Conservation (phyloP, 64 coral and sea anemone species). For the Porites lutea region DNA sequence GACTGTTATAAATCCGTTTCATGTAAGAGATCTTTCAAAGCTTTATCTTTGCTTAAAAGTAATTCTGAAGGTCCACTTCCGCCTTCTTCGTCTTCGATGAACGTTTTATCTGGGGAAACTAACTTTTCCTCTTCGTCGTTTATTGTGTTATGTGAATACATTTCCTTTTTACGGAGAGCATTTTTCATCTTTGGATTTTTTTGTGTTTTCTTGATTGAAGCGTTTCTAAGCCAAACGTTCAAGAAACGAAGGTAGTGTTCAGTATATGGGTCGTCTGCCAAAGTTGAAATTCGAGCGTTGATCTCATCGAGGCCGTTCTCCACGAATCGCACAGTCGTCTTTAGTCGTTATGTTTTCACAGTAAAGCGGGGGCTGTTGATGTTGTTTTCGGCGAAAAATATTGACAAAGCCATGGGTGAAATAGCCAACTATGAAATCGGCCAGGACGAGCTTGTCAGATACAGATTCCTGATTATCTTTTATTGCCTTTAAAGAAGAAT, state of each 20-base stretch:
- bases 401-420: not conserved
- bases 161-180: too few relatives aligned
- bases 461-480: conserved; percentile 43
- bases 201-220: not conserved
- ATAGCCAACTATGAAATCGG: conserved; percentile 51
- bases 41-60: not conserved
- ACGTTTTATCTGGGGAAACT: too few relatives aligned
- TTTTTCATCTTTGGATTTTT: not conserved
- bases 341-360: not conserved
- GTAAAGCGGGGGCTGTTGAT: not conserved
- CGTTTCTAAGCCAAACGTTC: not conserved
- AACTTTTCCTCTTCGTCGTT: too few relatives aligned
- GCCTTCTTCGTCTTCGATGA: too few relatives aligned
- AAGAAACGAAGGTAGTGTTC: not conserved
- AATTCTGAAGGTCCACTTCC: not conserved
- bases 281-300: not conserved
- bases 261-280: not conserved
- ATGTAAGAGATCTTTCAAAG: not conserved
- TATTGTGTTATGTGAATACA: too few relatives aligned
- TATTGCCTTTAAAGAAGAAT: conserved; percentile 29
- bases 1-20: too few relatives aligned
- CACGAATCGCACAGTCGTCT: not conserved
- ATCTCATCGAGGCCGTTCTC: conserved; percentile 6
- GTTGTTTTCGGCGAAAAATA: not conserved
- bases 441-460: conserved; percentile 42